Evolutionary conservation across 2,797 vertebrate species (phyloP), one percentile per base, ranked within the genome.

Genomic region (Dallia pectoralis): DNA sequence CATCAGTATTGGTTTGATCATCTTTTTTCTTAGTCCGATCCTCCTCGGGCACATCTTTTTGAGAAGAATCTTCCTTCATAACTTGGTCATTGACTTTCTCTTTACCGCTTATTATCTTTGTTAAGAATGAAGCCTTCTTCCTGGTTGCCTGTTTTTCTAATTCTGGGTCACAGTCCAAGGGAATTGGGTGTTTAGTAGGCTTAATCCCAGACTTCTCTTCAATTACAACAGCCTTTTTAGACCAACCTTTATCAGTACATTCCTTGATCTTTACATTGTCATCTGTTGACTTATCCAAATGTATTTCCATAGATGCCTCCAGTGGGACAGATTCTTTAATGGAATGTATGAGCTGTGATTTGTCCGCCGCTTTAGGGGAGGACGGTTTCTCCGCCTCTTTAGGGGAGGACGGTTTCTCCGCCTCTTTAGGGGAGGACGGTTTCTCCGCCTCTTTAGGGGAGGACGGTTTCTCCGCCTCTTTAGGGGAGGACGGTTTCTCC

Each of bases 241-340:
- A 3, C 22, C 22, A 66, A 29, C 74, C 67, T 9, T 48, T 15
- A 1, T 69, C 73, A 69, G 53, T 5, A 16, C 49, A 19, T 22
- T 27, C 44, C 66, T 69, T 40, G 53, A 47, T 8, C 29, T 61
- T 62, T 22, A 40, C 15, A 22, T 32, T 51, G 30, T 69, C 30
- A 27, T 15, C 25, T 2, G n/a, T 44, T 1, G 18, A 33, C 18
- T 53, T 73, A 56, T 75, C 40, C 1, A 62, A 22, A 69, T 70
- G 33, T 63, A 76, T 65, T 6, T 89, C 79, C 30, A 76, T 64
- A 12, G 56, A 3, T 32, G 73, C 71, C 4, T 25, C 79, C 36
- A 3, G 22, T 22, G 49, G 18, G 18, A 29, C n/a, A 12, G 69
- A 40, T 4, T 11, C 27, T 62, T 71, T 62, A 14, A 22, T 19